Base-by-base conservation (phyloP, 2,113 vertebrate genomes). In the Anoura caudifer region DNA sequence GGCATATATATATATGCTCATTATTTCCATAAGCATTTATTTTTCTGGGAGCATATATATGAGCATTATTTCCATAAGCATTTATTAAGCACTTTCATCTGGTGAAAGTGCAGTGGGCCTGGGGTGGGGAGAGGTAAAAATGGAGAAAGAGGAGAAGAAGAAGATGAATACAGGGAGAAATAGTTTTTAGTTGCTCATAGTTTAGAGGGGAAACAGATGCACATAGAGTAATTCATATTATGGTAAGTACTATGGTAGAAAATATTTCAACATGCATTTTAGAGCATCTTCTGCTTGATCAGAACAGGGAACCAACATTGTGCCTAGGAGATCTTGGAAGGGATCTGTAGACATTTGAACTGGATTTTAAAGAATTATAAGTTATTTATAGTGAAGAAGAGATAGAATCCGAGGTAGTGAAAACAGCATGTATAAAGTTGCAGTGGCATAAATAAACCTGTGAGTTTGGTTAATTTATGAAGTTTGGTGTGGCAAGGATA, bases 301-400 rank as follows among this genome's bases (percentile, higher is more conserved):
- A 69, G 26, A 83, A 93, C 50, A 59, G 47, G 43, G 20, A 88
- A 36, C 16, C n/a, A 12, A 72, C 50, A 17, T 95, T 96, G 96
- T 73, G 43, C 91, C 26, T 92, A 92, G 45, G 50, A 89, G n/a
- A 70, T 17, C 28, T 50, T 81, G 20, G 59, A 84, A 76, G 41
- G 20, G 14, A 84, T 75, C 65, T 95, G 61, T 22, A 90, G 63
- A 50, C 31, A 56, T 81, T 63, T 82, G 59, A 97, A 61, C 19
- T 97, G 31, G 17, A 61, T 93, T 96, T 98, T 96, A n/a, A 45
- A 90, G 33, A 81, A 94, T 80, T 82, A 22, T 67, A 61, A 92
- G n/a, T 33, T 97, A 45, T 72, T 90, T n/a, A 65, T 83, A 50
- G 24, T 89, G 80, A 76, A 65, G 43, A 95, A 76, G 56, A 26